A percentile compares a stretch with the other conserved stretches of the same genome.
phyloP scores from a whole-genome alignment of 2,113 vertebrate species.

The Jacana jacana region DNA sequence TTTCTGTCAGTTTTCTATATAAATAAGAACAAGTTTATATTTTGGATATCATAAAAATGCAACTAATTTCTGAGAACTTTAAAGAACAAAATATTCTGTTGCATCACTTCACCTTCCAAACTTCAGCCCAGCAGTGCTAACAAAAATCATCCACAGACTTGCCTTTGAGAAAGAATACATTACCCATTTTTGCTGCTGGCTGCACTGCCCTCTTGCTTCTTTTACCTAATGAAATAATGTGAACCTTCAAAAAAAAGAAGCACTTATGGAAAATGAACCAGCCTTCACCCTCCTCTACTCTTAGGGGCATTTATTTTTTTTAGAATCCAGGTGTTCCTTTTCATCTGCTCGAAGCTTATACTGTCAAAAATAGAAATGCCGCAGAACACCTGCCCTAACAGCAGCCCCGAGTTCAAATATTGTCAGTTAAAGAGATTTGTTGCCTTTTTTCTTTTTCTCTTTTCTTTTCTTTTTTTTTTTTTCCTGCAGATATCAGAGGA shows the following conservation, averaged over 20 bases:
- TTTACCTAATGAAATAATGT: neutral
- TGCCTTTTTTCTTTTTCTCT: neutral
- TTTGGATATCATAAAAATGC: neutral
- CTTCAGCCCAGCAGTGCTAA: neutral
- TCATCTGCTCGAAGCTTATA: neutral
- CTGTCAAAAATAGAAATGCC: constrained; percentile 58
- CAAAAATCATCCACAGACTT: neutral
- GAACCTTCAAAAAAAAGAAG: neutral
- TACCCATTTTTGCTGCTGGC: neutral
- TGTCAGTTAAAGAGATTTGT: constrained; percentile 38
- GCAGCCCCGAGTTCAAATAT: neutral
- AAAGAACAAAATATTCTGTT: neutral
- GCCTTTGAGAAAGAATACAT: rapidly evolving
- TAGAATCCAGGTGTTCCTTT: constrained; percentile 18
- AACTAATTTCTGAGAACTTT: neutral
- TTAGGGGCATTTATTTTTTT: neutral
- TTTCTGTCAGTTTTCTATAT: neutral
- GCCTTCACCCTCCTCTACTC: neutral
- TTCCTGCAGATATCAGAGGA: neutral
- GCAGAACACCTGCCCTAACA: constrained; percentile 40
- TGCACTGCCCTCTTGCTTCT: neutral
- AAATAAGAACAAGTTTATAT: neutral
- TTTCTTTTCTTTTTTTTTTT: no score
- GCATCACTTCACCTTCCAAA: neutral
- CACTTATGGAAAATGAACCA: neutral